Evolutionary conservation across 2,113 vertebrate genomes (phyloP), one percentile per base, ranked within the genome.

Genomic region (Sphaerodactylus townsendi): DNA sequence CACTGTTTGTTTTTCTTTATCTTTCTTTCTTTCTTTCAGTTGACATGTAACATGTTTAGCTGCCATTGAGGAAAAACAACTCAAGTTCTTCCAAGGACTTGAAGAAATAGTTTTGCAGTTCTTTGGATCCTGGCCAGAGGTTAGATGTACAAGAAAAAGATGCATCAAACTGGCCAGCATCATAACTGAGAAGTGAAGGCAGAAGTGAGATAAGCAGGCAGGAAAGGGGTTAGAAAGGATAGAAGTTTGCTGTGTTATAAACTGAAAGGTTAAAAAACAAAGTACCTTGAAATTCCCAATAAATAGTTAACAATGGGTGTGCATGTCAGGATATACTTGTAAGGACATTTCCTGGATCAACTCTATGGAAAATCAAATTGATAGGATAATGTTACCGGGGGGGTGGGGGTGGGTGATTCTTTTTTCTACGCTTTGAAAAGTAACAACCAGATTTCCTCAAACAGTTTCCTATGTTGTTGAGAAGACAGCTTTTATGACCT

Each of bases 91-190:
- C 50, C 75, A 71, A 79, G 68, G 53, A 48, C 33, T 62, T 23
- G 72, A 41, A 64, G 35, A 79, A 84, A 21, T 69, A 56, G 41
- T 66, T 85, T 78, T 48, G 48, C 59, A 50, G 81, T 66, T 66
- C 81, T 79, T 71, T 85, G 68, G 53, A 64, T 64, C n/a, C n/a
- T 72, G 39, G 17, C 66, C 56, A 71, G 41, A 21, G 39, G 41
- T 64, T 71, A 79, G 41, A 85, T 70, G 62, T n/a, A 85, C 15
- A 48, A 28, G 41, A 69, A 64, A 48, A 73, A 73, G n/a, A 75
- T 30, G 6, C 25, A 77, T 25, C 17, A 53, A 44, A n/a, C 25
- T 21, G 10, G 7, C 71, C 23, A 75, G n/a, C 28, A 7, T 15
- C 50, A 65, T 7, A 33, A 39, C 17, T 75, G 9, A 53, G 72